These are phyloP conservation scores for Sanderia malayensis DNA, from an alignment of 30 jellyfish, hydroid and myxozoan species.

Conservation along the genomic window DNA sequence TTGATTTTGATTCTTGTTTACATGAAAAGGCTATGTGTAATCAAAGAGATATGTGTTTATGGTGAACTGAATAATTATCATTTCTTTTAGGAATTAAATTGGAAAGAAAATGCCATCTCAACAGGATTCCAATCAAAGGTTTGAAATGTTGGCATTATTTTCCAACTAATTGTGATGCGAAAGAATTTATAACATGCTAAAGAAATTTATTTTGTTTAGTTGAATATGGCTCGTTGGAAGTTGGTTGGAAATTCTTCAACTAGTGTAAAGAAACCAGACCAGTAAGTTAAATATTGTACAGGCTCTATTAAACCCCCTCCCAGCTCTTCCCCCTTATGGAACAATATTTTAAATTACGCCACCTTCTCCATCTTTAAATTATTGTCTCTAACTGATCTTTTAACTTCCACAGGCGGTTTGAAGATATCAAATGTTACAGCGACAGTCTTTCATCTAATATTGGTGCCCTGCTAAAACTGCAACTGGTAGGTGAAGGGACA, in stretches of 20 bases:
- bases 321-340: background rate
- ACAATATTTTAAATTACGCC: background rate
- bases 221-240: slow-evolving; percentile 78
- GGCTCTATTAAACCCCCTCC: background rate
- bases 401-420: slow-evolving; percentile 73
- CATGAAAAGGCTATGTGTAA: no score
- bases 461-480: slow-evolving; percentile 71
- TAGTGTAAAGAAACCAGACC: slow-evolving; percentile 87
- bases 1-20: no score
- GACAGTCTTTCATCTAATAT: slow-evolving; percentile 83
- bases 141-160: background rate
- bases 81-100: slow-evolving; percentile 73
- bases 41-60: slow-evolving; percentile 66
- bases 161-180: no score
- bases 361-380: background rate
- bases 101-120: slow-evolving; percentile 89
- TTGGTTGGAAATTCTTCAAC: slow-evolving; percentile 59
- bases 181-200: no score
- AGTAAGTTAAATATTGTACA: slow-evolving; percentile 36
- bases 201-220: background rate
- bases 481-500: slow-evolving; percentile 66
- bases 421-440: slow-evolving; percentile 77
- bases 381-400: background rate
- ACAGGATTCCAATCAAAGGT: slow-evolving; percentile 94
- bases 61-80: background rate